phyloP scores from a whole-genome alignment of 2,113 vertebrate genomes.

The Pelecanoides urinatrix region DNA sequence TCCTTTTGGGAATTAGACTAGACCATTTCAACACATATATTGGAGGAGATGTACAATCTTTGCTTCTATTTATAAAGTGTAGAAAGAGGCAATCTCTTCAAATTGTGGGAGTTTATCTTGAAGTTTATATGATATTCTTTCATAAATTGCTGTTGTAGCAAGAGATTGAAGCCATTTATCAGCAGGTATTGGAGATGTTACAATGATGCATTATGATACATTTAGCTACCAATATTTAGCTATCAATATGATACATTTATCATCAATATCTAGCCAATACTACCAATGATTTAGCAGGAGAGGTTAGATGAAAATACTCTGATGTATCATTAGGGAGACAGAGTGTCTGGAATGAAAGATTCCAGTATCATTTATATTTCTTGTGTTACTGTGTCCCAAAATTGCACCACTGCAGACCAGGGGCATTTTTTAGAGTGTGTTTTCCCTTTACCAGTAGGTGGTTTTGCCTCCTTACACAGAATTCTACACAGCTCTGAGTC shows the following conservation, averaged over 20 bases:
- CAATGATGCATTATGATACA: slow-evolving; percentile 63
- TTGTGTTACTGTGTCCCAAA: slow-evolving; percentile 14
- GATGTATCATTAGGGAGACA: slow-evolving; percentile 60
- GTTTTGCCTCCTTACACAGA: neutral
- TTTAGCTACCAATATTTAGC: slow-evolving; percentile 67
- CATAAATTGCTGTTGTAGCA: slow-evolving; percentile 65
- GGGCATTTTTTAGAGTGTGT: neutral
- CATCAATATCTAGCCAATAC: slow-evolving; percentile 63
- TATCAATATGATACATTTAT: slow-evolving; percentile 68
- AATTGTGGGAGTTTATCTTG: slow-evolving; percentile 59
- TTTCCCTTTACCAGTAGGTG: neutral
- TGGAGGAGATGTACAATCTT: slow-evolving; percentile 60
- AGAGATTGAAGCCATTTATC: slow-evolving; percentile 69
- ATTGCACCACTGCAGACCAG: neutral
- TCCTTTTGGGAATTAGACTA: slow-evolving; percentile 51
- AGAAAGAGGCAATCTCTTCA: slow-evolving; percentile 65
- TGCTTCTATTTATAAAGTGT: slow-evolving; percentile 56
- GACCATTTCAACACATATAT: slow-evolving; percentile 50
- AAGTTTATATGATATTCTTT: slow-evolving; percentile 64
- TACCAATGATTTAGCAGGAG: slow-evolving; percentile 59
- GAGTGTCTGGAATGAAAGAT: slow-evolving; percentile 32
- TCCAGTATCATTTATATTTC: slow-evolving; percentile 44
- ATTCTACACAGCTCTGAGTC: neutral
- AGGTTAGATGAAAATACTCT: slow-evolving; percentile 53
- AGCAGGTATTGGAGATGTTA: slow-evolving; percentile 59